These are phyloP conservation scores for Phyllotis vaccarum DNA, from an alignment of 2,797 vertebrate genomes.

Conservation along the genomic window DNA sequence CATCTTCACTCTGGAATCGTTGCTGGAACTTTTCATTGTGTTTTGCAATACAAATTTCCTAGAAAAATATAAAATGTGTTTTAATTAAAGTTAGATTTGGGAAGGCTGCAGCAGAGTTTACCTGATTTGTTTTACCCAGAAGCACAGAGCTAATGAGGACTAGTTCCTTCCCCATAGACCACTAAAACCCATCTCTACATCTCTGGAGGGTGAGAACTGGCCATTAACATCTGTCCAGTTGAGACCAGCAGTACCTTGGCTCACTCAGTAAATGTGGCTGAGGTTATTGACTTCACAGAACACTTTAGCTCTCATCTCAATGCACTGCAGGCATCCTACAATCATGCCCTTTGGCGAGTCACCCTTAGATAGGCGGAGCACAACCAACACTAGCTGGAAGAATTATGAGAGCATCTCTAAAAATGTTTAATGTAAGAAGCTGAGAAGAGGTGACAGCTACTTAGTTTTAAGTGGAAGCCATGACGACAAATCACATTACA, in stretches of 20 bases:
- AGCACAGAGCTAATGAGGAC: background rate
- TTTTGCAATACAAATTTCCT: slow-evolving; percentile 98
- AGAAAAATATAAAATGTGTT: slow-evolving; percentile 69
- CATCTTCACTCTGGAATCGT: slow-evolving; percentile 87
- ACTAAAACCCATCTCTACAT: background rate
- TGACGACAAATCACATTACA: slow-evolving; percentile 22
- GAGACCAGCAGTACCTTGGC: too few relatives aligned
- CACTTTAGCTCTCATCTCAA: background rate
- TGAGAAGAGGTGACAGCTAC: background rate
- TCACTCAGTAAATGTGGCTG: background rate
- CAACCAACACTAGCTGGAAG: background rate
- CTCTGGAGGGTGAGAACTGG: background rate
- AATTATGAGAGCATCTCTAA: background rate
- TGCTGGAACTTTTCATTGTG: slow-evolving; percentile 97
- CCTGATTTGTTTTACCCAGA: background rate
- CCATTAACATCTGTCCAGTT: background rate
- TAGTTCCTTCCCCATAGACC: background rate
- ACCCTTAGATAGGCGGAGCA: background rate
- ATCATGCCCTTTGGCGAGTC: background rate
- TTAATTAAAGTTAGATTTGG: slow-evolving; percentile 58
- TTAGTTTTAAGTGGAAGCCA: slow-evolving; percentile 20
- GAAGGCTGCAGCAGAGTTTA: slow-evolving; percentile 3
- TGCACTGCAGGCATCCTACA: background rate
- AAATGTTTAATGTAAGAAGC: background rate
- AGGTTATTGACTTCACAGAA: background rate